Conservation (phyloP, 2,888 invertebrate species). For the Anorthoa munda region DNA sequence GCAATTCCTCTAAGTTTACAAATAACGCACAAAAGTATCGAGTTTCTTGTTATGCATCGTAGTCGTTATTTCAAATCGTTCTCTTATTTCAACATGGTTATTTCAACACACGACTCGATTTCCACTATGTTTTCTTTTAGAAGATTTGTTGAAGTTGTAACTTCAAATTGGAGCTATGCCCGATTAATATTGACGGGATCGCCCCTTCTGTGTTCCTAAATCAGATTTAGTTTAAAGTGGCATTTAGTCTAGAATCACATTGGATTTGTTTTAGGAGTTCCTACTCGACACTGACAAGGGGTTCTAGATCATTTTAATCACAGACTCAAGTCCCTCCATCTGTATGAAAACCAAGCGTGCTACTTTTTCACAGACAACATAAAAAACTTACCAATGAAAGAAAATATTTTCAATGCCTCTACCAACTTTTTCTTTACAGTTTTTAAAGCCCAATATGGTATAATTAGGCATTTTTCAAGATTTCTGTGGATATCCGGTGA, state of each 20-base stretch:
- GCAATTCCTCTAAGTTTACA: constrained; percentile 33
- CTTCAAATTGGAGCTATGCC: constrained; percentile 21
- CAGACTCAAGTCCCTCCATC: no score
- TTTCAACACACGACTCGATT: constrained; percentile 33
- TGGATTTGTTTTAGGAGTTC: constrained; percentile 9
- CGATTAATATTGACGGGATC: constrained; percentile 26
- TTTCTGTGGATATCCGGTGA: no score
- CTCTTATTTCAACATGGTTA: constrained; percentile 39
- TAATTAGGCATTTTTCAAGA: no score
- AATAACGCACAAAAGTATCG: constrained; percentile 33
- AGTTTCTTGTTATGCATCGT: constrained; percentile 35
- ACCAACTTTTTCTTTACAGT: no score
- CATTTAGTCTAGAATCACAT: constrained; percentile 5
- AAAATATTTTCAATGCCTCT: no score
- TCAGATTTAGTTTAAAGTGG: background rate
- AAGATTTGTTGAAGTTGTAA: background rate
- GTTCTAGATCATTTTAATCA: background rate
- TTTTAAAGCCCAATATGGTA: no score
- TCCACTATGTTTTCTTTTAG: constrained; percentile 25
- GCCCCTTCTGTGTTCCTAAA: constrained; percentile 13
- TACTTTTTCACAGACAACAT: no score
- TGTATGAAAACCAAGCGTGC: no score
- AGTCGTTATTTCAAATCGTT: constrained; percentile 18
- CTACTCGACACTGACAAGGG: background rate
- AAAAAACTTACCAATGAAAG: no score